These are phyloP conservation scores for Quadroppia sp. DNA, from an alignment of 2,888 invertebrate genomes.

Conservation along the genomic window DNA sequence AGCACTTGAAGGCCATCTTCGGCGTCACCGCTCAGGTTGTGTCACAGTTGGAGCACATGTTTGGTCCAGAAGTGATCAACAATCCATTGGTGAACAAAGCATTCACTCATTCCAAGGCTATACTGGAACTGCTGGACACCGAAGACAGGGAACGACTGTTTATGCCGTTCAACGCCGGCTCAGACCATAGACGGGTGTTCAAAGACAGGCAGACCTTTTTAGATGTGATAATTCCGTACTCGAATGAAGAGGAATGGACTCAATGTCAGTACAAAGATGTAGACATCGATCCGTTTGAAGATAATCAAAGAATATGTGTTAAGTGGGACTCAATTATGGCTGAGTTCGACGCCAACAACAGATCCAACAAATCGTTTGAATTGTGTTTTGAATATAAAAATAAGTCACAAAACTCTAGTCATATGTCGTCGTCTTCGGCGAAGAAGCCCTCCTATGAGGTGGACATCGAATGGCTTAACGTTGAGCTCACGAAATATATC, in stretches of 20 bases:
- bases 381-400: conserved; percentile 23
- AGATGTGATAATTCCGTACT: background rate
- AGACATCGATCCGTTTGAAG: conserved; percentile 4
- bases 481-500: conserved; percentile 6
- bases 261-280: background rate
- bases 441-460: background rate
- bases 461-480: conserved; percentile 21
- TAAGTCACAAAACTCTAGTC: conserved; percentile 32
- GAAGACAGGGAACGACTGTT: conserved; percentile 37
- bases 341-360: background rate
- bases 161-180: conserved; percentile 4
- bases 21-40: conserved; percentile 58
- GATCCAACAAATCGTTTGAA: background rate
- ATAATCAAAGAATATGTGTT: background rate
- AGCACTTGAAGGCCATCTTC: conserved; percentile 54
- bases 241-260: conserved; percentile 19
- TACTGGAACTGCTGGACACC: conserved; percentile 19
- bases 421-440: background rate
- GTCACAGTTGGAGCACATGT: conserved; percentile 60
- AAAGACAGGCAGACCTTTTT: conserved; percentile 3
- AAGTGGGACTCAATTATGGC: conserved; percentile 23
- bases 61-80: conserved; percentile 54
- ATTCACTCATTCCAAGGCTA: background rate
- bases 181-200: background rate
- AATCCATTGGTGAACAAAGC: conserved; percentile 25